Base-by-base conservation (phyloP, 1,140 invertebrate genomes). In the Magallana ariakensis region DNA sequence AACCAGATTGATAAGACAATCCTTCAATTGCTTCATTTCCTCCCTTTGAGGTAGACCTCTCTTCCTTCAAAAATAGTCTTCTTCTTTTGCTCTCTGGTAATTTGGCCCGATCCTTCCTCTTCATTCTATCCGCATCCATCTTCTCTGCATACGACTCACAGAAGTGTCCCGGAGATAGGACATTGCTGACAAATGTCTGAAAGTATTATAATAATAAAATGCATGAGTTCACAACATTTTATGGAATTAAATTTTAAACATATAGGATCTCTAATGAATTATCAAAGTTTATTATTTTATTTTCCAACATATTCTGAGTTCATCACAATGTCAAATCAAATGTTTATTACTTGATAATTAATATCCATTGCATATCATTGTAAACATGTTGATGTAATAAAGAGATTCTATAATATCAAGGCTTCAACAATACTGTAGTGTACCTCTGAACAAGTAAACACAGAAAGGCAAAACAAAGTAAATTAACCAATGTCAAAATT, bases 1-100 rank as follows among this genome's bases (percentile, higher is more conserved):
- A 26, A 89, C 88, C 88, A 19, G 88, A 85, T 26, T 89, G 66
- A 86, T 89, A 89, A 53, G 83, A 85, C 11, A 62, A 62, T 15
- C 85, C 88, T 33, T 87, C 88, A 16, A 80, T 53, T 11, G 85
- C 85, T 53, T 89, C 88, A 66, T 80, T 53, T 10, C 83, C 85
- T 62, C 83, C 85, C 66, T 87, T 85, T 16, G 26, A 80, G 13
- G 58, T 84, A 11, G 66, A 33, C 19, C 85, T 75, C 66, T 89
- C 88, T 75, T 85, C 55, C 57, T 89, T 89, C 56, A 89, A 66
- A 6, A 81, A 19, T 15, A 89, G 58, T 10, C 88, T 56, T 62
- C 85, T 26, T 46, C 83, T 62, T 56, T 89, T 89, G 9, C 22
- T 56, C 53, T 85, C 82, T 54, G 75, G 88, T 13, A 85, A 55